These are phyloP conservation scores for Danaus melanippus DNA, from an alignment of 1,140 invertebrate species.

Conservation along the genomic window DNA sequence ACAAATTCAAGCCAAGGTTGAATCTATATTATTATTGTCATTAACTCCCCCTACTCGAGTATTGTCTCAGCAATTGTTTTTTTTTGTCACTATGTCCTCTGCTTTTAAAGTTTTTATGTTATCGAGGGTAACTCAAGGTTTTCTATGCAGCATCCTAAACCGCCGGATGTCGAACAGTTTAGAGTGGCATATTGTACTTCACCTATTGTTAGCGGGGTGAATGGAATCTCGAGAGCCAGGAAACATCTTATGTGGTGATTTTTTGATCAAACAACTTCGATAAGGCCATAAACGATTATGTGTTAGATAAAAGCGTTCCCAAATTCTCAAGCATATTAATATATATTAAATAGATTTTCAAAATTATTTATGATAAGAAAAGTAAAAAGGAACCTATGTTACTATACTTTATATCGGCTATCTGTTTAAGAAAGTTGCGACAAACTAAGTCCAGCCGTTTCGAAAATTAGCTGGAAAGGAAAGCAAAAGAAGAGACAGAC, in stretches of 20 bases:
- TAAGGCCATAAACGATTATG: too few relatives aligned
- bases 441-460: too few relatives aligned
- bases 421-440: too few relatives aligned
- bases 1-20: constrained; percentile 13
- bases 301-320: too few relatives aligned
- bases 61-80: not conserved
- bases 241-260: constrained; percentile 43
- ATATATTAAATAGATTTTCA: too few relatives aligned
- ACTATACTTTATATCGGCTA: too few relatives aligned
- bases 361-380: too few relatives aligned
- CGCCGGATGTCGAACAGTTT: constrained; percentile 41
- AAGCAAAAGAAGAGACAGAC: too few relatives aligned
- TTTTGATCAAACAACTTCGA: constrained; percentile 12
- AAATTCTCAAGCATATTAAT: too few relatives aligned
- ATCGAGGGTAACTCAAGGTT: constrained; percentile 14
- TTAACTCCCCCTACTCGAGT: constrained; percentile 6
- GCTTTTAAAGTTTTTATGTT: constrained; percentile 4
- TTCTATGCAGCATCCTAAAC: constrained; percentile 40
- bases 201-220: constrained; percentile 33
- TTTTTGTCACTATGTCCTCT: not conserved
- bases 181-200: constrained; percentile 29
- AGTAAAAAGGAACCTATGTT: too few relatives aligned
- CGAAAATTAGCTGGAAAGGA: too few relatives aligned
- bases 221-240: constrained; percentile 40
- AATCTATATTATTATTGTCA: constrained; percentile 5